These are phyloP conservation scores for Rhineura floridana DNA, from an alignment of 2,113 vertebrate species.

Conservation along the genomic window DNA sequence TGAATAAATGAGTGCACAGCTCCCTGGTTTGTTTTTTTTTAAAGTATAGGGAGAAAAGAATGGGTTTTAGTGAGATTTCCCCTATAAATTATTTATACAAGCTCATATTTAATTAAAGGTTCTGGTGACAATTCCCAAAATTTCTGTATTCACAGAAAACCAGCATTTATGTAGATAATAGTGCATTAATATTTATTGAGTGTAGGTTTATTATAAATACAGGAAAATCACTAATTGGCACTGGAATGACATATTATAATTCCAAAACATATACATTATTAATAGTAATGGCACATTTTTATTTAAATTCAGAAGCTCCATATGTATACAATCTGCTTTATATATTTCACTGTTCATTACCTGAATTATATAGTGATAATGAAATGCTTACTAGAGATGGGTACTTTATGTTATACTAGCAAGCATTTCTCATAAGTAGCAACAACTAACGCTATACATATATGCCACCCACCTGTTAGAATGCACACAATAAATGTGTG, in stretches of 20 bases:
- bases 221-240: constrained; percentile 52
- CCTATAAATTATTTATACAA: constrained; percentile 44
- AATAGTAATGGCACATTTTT: constrained; percentile 10
- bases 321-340: not conserved
- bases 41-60: not conserved
- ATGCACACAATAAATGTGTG: not conserved
- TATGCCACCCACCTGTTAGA: not conserved
- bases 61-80: not conserved
- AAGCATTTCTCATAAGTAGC: not conserved
- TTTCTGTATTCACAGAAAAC: constrained; percentile 42
- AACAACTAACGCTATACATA: no score
- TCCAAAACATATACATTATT: constrained; percentile 44
- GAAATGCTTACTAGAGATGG: not conserved
- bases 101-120: constrained; percentile 58
- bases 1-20: not conserved
- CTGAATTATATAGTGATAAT: not conserved
- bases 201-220: constrained; percentile 64
- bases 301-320: not conserved
- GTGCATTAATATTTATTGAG: constrained; percentile 57
- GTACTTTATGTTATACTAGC: not conserved
- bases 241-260: constrained; percentile 34
- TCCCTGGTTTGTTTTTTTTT: not conserved
- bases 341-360: not conserved
- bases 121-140: constrained; percentile 40
- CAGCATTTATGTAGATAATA: constrained; percentile 32